Evolutionary conservation across 2,888 invertebrate species (phyloP), one percentile per base, ranked within the genome.

Genomic region (Aelia acuminata): DNA sequence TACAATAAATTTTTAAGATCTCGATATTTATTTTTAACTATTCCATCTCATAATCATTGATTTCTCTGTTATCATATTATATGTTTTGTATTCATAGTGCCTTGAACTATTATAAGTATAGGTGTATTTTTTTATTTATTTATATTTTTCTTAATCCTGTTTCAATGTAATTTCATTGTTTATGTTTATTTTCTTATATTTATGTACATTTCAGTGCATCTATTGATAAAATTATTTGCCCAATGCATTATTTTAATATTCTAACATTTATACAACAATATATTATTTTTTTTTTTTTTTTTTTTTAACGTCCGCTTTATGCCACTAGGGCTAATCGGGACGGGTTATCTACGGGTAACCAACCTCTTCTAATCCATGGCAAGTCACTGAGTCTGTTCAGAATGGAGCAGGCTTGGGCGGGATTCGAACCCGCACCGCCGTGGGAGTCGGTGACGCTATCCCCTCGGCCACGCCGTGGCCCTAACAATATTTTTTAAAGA

Each of bases 41-140:
- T 84, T 26, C 20, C 20, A 84, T 80, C 39, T 13, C 11, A 43
- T 43, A 84, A n/a, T 84, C 84, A 84, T 3, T 84, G 84, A 50
- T 84, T 84, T 84, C 84, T 84, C 84, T 84, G 48, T 84, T 39
- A 0, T 49, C 35, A 49, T 31, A 3, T 47, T 47, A 43, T 22
- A 22, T 47, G 43, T 39, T 75, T 8, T 75, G 43, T 22, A 75
- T 39, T 18, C 43, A 35, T 35, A 5, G 35, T 70, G 7, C 20
- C 20, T 35, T 35, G 5, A 35, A 70, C 18, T 35, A 26, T 13
- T 57, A 20, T 35, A 35, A 70, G 35, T 20, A 20, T 20, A 18
- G n/a, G n/a, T 70, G 20, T 35, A 13, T 70, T 70, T 70, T 70
- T 18, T 4, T 35, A 43, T 43, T 4, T 20, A 8, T 70, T n/a